Evolutionary conservation across 2,113 vertebrate species (phyloP).

Genomic region (Australoheros scitulus): DNA sequence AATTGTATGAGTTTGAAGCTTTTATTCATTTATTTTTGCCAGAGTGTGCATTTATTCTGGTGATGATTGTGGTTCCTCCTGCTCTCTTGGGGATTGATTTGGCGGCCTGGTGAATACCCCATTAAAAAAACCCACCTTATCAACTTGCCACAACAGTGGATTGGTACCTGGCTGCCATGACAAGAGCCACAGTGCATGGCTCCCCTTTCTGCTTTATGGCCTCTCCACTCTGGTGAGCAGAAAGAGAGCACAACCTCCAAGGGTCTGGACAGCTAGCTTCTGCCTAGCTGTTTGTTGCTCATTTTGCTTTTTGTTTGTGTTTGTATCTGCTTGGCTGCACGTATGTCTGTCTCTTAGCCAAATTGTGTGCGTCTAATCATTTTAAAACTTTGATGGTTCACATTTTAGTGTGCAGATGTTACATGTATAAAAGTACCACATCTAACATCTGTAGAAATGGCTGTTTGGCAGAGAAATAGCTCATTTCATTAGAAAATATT

Average conservation of each 20-base stretch:
- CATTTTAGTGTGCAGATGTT: neutral
- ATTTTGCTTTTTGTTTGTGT: constrained; percentile 20
- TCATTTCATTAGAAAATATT: neutral
- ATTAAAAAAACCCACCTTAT: constrained; percentile 43
- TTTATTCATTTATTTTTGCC: neutral
- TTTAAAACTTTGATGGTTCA: neutral
- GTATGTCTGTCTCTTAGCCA: neutral
- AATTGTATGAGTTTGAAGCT: constrained; percentile 9
- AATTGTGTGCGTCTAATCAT: neutral
- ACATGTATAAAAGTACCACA: neutral
- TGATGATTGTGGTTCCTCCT: neutral
- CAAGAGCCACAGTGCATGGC: constrained; percentile 28
- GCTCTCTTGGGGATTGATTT: constrained; percentile 9
- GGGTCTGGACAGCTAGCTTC: neutral
- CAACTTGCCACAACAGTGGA: constrained; percentile 44
- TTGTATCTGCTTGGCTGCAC: neutral
- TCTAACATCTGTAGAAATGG: neutral
- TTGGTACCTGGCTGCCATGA: constrained; percentile 55
- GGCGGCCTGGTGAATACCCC: neutral
- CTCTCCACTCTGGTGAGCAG: constrained; percentile 52
- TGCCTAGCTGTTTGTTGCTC: constrained; percentile 15
- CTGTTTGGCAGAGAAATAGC: neutral
- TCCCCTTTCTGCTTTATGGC: constrained; percentile 19
- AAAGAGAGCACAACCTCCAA: constrained; percentile 17
- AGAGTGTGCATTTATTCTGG: neutral